phyloP scores from a whole-genome alignment of 2,888 invertebrate species.

The Poecilus cupreus region DNA sequence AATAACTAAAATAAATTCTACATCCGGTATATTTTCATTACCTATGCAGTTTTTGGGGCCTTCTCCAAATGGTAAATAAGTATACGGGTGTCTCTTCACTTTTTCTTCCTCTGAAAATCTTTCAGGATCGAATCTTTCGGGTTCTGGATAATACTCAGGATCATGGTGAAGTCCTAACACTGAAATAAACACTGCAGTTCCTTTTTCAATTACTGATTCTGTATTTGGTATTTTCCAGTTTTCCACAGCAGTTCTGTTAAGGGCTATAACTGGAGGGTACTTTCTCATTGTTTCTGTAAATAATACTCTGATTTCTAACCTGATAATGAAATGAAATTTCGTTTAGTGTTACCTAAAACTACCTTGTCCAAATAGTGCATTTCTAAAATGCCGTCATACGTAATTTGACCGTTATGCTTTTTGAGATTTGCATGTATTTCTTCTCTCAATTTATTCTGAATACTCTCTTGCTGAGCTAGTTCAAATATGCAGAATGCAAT shows the following conservation, averaged over 20 bases:
- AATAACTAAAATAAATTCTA: too few relatives aligned
- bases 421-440: slow-evolving; percentile 71
- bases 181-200: neutral
- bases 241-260: neutral
- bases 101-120: neutral
- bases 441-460: slow-evolving; percentile 71
- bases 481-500: slow-evolving; percentile 73
- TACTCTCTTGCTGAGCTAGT: slow-evolving; percentile 71
- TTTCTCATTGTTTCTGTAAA: neutral
- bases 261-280: neutral
- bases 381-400: slow-evolving; percentile 72
- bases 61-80: neutral
- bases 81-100: neutral
- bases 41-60: neutral
- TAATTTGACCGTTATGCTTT: slow-evolving; percentile 69
- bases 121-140: neutral
- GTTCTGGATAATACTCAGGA: neutral
- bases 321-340: neutral
- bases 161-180: neutral
- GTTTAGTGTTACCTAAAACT: neutral
- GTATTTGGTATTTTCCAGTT: neutral
- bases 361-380: slow-evolving; percentile 74
- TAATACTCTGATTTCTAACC: neutral
- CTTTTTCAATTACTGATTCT: neutral
- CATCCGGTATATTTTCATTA: neutral